Evolutionary conservation across 2,888 invertebrate genomes (phyloP).

Genomic region (Platycnemis pennipes): DNA sequence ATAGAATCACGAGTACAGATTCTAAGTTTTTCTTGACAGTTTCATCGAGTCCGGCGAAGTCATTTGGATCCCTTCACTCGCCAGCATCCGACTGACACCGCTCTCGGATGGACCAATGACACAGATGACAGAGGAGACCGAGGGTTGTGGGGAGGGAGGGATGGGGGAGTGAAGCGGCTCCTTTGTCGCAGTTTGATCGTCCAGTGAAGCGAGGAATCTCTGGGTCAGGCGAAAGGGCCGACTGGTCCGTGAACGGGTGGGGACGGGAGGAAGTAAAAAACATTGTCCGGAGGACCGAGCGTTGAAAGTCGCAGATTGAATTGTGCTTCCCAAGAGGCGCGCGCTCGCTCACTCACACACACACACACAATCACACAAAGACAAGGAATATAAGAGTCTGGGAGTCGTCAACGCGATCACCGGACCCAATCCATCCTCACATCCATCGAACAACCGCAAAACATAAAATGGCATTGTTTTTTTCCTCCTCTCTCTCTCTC

Average conservation of each 20-base stretch:
- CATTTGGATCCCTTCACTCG: background rate
- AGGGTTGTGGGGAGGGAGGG: background rate
- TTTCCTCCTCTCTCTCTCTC: background rate
- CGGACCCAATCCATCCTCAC: background rate
- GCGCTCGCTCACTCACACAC: background rate
- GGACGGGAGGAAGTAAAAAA: background rate
- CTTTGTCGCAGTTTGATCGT: background rate
- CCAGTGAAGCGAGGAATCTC: conserved; percentile 13
- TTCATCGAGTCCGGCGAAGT: background rate
- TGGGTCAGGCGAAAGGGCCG: background rate
- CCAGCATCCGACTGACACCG: background rate
- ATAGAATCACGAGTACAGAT: background rate
- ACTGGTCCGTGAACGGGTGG: background rate
- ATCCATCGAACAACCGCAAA: background rate
- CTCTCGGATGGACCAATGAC: background rate
- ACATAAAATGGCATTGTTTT: conserved; percentile 8
- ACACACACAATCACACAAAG: background rate
- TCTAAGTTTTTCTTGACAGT: background rate
- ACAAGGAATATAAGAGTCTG: no score
- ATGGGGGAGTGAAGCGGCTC: background rate
- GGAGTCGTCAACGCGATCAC: background rate
- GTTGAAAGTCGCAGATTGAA: background rate
- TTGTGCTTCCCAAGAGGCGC: background rate
- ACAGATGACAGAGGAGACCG: conserved; percentile 11
- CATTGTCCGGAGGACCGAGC: background rate